Evolutionary conservation across 92 coral and sea anemone genomes (phyloP).

Genomic region (Porites evermanni): DNA sequence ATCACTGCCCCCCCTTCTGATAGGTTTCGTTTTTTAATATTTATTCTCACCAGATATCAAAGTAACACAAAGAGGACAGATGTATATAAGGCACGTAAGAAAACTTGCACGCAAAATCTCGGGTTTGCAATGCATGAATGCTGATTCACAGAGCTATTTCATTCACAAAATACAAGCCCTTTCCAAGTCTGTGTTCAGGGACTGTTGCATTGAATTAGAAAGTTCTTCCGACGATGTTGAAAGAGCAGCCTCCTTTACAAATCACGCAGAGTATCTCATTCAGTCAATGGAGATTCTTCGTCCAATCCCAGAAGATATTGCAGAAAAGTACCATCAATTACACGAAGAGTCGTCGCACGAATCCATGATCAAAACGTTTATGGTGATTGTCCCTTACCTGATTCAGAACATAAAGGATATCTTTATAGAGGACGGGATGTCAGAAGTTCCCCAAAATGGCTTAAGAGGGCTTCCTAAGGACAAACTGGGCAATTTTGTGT

Average conservation of each 20-base stretch:
- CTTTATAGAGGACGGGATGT: neutral
- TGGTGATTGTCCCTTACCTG: neutral
- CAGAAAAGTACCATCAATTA: neutral
- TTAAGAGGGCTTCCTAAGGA: neutral
- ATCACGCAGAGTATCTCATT: neutral
- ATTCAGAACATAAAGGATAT: conserved; percentile 1
- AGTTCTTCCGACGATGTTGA: neutral
- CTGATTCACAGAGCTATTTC: neutral
- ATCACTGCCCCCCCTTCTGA: neutral
- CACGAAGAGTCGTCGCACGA: neutral
- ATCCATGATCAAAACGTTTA: neutral
- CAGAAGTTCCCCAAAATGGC: conserved; percentile 1
- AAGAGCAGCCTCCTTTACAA: neutral
- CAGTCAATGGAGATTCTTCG: no score
- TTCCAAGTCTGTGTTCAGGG: neutral
- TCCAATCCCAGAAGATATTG: neutral
- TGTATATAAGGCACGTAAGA: neutral
- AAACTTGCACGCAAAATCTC: neutral
- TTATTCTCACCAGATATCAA: neutral
- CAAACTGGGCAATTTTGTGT: neutral
- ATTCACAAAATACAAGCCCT: neutral
- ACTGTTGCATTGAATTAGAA: conserved; percentile 8
- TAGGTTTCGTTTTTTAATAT: no score
- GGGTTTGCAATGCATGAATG: neutral
- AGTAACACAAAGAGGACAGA: neutral